Conservation (phyloP, 2,113 vertebrate genomes). For the Tauraco erythrolophus region DNA sequence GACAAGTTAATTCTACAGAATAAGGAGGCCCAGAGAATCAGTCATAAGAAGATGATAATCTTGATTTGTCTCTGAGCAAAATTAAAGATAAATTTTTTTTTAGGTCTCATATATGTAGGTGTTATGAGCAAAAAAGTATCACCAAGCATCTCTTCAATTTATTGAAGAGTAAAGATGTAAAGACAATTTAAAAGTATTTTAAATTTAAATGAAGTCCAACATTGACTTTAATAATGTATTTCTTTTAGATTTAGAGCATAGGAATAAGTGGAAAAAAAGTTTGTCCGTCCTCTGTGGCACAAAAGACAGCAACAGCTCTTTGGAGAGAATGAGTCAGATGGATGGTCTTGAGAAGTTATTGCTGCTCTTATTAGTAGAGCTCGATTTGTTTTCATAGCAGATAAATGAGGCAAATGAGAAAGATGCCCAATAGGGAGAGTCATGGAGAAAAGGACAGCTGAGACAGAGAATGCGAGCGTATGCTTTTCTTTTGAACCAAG, state of each 20-base stretch:
- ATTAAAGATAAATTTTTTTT: background rate
- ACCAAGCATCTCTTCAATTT: background rate
- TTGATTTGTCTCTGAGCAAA: background rate
- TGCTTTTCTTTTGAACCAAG: background rate
- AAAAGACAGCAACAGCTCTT: background rate
- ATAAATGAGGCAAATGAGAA: background rate
- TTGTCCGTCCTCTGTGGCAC: background rate
- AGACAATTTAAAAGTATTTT: background rate
- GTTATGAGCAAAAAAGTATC: background rate
- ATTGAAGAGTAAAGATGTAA: background rate
- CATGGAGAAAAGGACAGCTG: rapidly evolving
- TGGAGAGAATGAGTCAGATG: background rate
- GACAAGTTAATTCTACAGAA: background rate
- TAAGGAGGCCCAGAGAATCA: background rate
- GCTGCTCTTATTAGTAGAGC: background rate
- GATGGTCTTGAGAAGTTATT: background rate
- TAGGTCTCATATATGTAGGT: background rate
- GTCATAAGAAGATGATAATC: background rate
- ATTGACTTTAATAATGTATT: background rate
- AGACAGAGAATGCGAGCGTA: background rate
- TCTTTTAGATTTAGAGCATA: background rate
- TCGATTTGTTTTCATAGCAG: background rate
- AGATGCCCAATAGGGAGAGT: background rate
- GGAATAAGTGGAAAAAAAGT: background rate
- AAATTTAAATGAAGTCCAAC: background rate